Conservation (phyloP, 2,888 invertebrate genomes). For the Drosophila villosipedis region DNA sequence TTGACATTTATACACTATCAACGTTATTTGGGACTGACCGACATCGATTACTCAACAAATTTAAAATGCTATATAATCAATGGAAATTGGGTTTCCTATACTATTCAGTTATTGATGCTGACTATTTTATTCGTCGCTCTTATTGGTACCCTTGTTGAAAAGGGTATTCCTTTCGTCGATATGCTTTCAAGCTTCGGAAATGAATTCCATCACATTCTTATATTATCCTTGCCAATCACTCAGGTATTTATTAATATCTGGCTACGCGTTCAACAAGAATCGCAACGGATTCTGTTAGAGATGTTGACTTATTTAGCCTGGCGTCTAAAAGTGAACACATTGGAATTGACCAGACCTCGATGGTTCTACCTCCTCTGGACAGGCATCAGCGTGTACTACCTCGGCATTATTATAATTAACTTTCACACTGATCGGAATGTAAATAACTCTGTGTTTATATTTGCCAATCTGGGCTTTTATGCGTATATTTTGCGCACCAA, state of each 20-base stretch:
- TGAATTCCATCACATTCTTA: neutral
- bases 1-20: conserved; percentile 8
- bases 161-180: neutral
- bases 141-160: rapidly evolving
- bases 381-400: neutral
- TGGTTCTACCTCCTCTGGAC: conserved; percentile 3
- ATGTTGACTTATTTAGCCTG: neutral
- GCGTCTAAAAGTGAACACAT: conserved; percentile 2
- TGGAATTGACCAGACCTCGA: neutral
- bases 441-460: too few species aligned
- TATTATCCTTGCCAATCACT: neutral
- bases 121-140: neutral
- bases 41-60: neutral
- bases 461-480: neutral
- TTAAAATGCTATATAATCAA: neutral
- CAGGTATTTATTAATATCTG: conserved; percentile 3
- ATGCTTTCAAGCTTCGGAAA: neutral
- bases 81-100: neutral
- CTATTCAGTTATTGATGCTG: neutral
- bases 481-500: neutral
- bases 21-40: conserved; percentile 1
- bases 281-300: neutral
- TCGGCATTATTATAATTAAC: neutral
- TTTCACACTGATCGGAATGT: neutral
- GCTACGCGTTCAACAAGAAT: conserved; percentile 2